Base-by-base conservation (phyloP, 2,113 vertebrate genomes). In the Holacanthus passer region DNA sequence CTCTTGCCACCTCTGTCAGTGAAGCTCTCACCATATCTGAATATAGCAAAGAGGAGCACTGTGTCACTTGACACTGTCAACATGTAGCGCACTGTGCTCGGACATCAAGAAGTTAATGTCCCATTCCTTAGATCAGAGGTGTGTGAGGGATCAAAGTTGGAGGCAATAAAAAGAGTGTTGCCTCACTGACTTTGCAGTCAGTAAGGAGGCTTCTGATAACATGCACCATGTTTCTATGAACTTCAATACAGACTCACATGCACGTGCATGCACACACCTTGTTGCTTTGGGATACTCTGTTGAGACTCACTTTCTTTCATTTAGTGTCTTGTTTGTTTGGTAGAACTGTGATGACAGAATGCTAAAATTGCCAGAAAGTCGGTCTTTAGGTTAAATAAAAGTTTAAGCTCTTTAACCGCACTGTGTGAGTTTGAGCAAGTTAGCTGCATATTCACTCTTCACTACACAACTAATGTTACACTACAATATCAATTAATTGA, bases 1-100 rank as follows among this genome's bases (percentile, higher is more conserved):
- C 41, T 75, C 58, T 72, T 68, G 60, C 56, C 60, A 74, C 60
- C 4, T 55, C 75, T 88, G 72, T 79, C 69, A 83, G 45, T 58
- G 77, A 58, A 58, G 55, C 83, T 84, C 77, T 89, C 79, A 83
- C 22, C 73, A 59, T 82, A 89, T 90, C 88, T 83, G 69, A 89
- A 83, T 79, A 89, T 79, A 90, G 89, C 84, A 83, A 67, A 89
- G 88, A 77, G 77, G 29, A 76, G n/a, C 68, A 58, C 50, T 37
- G 39, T 88, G 87, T 76, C 81, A 91, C 77, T 83, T 70, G 82
- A 86, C 76, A 84, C 79, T 74, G 85, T 70, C 77, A 83, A 41
- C 84, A 83, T 81, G 56, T 71, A 72, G 59, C n/a, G 60, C 67
- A 47, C n/a, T 39, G 64, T 77, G 50, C 58, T 48, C 14, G 9